A percentile compares a stretch with the other conserved stretches of the same genome.
These are phyloP conservation scores for Meteorus cinctellus DNA, from an alignment of 2,888 invertebrate species.

Conservation along the genomic window DNA sequence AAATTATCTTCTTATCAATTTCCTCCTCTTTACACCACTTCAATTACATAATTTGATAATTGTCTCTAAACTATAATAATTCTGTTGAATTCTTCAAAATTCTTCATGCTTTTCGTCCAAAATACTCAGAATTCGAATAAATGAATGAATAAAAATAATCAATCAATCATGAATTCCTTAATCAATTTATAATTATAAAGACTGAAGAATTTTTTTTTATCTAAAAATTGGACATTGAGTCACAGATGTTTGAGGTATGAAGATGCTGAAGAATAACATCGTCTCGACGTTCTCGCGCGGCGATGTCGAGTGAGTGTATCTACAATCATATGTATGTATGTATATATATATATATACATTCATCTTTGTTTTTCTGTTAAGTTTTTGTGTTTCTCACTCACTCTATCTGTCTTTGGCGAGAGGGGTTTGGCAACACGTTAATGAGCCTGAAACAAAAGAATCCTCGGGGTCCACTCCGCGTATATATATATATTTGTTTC, in stretches of 20 bases:
- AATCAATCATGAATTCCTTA: conserved; percentile 5
- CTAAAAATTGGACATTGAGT: background rate
- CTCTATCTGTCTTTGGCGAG: conserved; percentile 28
- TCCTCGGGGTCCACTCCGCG: conserved; percentile 52
- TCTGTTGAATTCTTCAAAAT: too few species aligned
- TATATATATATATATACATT: conserved; percentile 27
- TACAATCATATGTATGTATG: too few species aligned
- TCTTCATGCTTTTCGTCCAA: too few species aligned
- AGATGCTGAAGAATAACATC: background rate
- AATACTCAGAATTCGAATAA: too few species aligned
- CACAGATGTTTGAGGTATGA: conserved; percentile 11
- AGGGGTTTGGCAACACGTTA: conserved; percentile 71
- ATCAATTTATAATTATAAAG: too few species aligned
- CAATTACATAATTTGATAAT: too few species aligned
- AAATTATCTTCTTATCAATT: too few species aligned
- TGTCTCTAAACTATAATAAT: too few species aligned
- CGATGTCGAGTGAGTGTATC: conserved; percentile 18
- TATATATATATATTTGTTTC: conserved; percentile 41
- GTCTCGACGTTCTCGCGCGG: conserved; percentile 11
- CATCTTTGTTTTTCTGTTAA: conserved; percentile 23
- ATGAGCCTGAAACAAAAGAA: conserved; percentile 73
- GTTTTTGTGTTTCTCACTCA: background rate
- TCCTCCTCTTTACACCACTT: too few species aligned
- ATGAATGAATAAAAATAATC: background rate
- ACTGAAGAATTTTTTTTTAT: too few species aligned